A percentile compares a stretch with the other conserved stretches of the same genome.
Conservation (phyloP, 2,888 invertebrate genomes). For the Dasysyrphus tricinctus region DNA sequence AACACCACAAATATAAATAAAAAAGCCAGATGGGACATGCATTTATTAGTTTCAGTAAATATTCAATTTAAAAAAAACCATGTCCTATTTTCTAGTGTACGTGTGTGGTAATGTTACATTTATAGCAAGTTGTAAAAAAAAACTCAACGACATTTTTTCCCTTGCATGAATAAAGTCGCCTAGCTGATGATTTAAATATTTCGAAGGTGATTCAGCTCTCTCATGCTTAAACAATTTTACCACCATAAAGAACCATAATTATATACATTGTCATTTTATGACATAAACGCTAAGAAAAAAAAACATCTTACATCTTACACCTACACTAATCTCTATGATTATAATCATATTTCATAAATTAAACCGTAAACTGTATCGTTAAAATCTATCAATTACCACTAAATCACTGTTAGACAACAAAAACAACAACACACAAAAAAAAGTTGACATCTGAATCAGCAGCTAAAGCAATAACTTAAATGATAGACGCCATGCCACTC, state of each 20-base stretch:
- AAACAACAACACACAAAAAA: constrained; percentile 8
- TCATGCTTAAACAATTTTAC: neutral
- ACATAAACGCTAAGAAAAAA: neutral
- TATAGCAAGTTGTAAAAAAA: no score
- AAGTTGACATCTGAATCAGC: constrained; percentile 51
- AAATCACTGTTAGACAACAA: constrained; percentile 44
- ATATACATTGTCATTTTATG: constrained; percentile 3
- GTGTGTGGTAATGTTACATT: no score
- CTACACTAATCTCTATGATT: constrained; percentile 46
- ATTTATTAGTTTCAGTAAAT: no score
- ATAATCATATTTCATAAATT: constrained; percentile 63
- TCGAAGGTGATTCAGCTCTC: neutral
- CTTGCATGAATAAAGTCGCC: neutral
- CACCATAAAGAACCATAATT: constrained; percentile 44
- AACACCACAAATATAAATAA: no score
- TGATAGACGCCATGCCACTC: constrained; percentile 56
- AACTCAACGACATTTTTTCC: neutral
- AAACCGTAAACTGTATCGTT: constrained; percentile 58
- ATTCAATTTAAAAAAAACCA: no score
- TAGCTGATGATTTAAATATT: neutral
- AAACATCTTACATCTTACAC: neutral
- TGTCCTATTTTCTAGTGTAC: no score
- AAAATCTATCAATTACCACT: constrained; percentile 69
- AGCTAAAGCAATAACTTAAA: constrained; percentile 39
- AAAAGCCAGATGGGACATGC: no score